These are phyloP conservation scores for Tanytarsus gracilentus DNA, from an alignment of 2,888 invertebrate species.

Conservation along the genomic window DNA sequence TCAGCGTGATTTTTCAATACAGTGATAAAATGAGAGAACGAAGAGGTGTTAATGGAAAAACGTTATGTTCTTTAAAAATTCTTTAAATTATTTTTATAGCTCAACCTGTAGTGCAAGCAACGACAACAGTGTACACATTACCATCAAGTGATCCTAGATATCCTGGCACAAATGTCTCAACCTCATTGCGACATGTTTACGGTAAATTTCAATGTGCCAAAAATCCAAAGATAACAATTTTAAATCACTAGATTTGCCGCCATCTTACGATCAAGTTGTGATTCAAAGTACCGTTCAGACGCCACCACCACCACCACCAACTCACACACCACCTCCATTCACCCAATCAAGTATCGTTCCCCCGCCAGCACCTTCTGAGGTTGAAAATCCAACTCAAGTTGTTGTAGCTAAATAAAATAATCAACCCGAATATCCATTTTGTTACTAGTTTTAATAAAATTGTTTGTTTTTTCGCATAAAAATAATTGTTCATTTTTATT, in stretches of 20 bases:
- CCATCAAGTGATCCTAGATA: constrained; percentile 8
- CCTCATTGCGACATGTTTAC: constrained; percentile 6
- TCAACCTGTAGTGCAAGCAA: constrained; percentile 10
- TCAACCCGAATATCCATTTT: too few species aligned
- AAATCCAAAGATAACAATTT: not conserved
- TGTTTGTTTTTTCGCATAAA: not conserved
- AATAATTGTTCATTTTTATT: not conserved
- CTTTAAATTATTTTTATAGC: not conserved
- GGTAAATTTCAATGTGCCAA: not conserved
- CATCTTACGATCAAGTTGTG: constrained; percentile 16
- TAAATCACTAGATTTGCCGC: not conserved
- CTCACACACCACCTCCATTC: not conserved
- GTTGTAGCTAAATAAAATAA: not conserved
- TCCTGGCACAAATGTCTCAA: constrained; percentile 3
- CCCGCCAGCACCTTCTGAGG: not conserved
- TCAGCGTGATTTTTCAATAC: too few species aligned
- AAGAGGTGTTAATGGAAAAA: not conserved
- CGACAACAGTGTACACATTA: constrained; percentile 13
- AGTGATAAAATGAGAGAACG: not conserved
- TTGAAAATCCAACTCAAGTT: not conserved
- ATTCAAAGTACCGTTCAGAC: constrained; percentile 2
- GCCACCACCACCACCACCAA: not conserved
- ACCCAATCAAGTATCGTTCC: not conserved
- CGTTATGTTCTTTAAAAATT: not conserved
- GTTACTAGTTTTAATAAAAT: too few species aligned